Percentiles rank a stretch among this genome's conserved stretches.
phyloP scores from a whole-genome alignment of 2,797 vertebrate genomes.

The Gambelia wislizenii region DNA sequence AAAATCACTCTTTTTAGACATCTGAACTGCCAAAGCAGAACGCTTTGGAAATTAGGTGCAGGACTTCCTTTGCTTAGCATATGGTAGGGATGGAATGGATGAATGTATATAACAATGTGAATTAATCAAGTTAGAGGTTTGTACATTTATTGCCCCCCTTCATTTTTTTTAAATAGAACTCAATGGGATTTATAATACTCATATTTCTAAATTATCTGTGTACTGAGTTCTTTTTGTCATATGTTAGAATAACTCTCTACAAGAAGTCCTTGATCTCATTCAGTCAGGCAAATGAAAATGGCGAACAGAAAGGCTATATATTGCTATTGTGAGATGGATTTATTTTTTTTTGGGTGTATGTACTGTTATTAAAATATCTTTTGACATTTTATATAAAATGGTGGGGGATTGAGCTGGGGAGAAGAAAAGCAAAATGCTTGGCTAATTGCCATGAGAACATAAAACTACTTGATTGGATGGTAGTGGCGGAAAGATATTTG shows the following conservation, averaged over 20 bases:
- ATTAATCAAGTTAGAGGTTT: neutral
- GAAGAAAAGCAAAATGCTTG: slow-evolving; percentile 29
- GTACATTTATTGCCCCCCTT: neutral
- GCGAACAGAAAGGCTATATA: slow-evolving; percentile 10
- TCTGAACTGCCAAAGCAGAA: neutral
- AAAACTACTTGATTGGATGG: slow-evolving; percentile 45
- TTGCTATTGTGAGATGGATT: neutral
- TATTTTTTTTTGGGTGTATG: neutral
- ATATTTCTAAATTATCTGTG: neutral
- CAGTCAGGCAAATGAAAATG: slow-evolving; percentile 33
- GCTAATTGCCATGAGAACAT: slow-evolving; percentile 52
- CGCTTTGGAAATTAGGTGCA: neutral
- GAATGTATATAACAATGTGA: neutral
- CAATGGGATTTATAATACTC: neutral
- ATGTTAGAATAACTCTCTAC: neutral
- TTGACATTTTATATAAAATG: slow-evolving; percentile 33
- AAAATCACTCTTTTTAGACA: neutral
- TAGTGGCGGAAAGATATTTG: neutral
- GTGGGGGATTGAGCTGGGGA: slow-evolving; percentile 14
- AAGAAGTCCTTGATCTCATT: neutral
- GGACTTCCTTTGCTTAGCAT: no score
- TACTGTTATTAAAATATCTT: slow-evolving; percentile 43
- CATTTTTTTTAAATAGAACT: neutral
- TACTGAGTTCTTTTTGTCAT: neutral
- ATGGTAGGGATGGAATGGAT: neutral